phyloP scores from a whole-genome alignment of 1,140 invertebrate species.

The Drosophila ogumai region DNA sequence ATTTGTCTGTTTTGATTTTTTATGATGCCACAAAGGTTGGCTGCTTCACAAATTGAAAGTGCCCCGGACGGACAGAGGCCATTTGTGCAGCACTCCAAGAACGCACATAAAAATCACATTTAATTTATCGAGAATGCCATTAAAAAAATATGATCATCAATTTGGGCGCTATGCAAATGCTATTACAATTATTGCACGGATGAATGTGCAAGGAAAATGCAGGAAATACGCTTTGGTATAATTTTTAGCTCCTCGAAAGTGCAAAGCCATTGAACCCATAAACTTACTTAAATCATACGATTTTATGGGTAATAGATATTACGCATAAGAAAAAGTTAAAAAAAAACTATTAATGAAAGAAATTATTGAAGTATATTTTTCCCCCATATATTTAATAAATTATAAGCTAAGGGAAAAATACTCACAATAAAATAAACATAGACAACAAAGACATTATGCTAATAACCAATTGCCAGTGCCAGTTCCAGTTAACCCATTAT shows the following conservation, averaged over 20 bases:
- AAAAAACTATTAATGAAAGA: not conserved
- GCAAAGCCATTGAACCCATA: constrained; percentile 1
- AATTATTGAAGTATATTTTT: not conserved
- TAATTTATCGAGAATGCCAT: constrained; percentile 62
- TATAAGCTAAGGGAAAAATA: not conserved
- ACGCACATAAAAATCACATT: constrained; percentile 59
- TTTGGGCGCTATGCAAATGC: constrained; percentile 51
- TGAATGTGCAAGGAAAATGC: not conserved
- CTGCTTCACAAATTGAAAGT: constrained; percentile 39
- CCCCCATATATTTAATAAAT: not conserved
- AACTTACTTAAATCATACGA: not conserved
- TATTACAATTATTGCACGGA: constrained; percentile 47
- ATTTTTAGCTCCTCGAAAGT: not conserved
- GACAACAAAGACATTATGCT: constrained; percentile 1
- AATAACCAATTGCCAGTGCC: not conserved
- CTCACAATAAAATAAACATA: not conserved
- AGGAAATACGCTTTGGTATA: not conserved
- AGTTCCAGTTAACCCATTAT: not conserved
- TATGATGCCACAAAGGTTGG: constrained; percentile 71
- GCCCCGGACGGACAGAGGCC: constrained; percentile 12
- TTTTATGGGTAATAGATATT: constrained; percentile 22
- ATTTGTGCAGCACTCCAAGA: constrained; percentile 43
- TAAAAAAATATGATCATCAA: constrained; percentile 60
- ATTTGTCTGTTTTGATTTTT: constrained; percentile 80
- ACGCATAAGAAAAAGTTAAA: not conserved